These are phyloP conservation scores for Botia kubotai DNA, from an alignment of 2,797 vertebrate genomes.

Conservation along the genomic window DNA sequence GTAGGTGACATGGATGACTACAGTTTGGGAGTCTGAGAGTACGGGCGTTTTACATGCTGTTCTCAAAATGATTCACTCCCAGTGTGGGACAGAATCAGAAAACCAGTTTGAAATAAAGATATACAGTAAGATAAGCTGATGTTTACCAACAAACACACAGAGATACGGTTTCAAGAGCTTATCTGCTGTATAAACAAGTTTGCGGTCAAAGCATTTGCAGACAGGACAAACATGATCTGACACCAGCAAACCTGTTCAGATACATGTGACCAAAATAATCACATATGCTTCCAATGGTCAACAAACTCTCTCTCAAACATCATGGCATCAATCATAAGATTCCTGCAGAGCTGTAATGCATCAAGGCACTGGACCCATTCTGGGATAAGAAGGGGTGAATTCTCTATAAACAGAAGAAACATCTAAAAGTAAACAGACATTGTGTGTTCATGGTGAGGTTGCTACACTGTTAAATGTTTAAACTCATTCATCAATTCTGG, in stretches of 20 bases:
- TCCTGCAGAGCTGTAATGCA: slow-evolving; percentile 91
- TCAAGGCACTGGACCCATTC: slow-evolving; percentile 83
- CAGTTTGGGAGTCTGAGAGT: too few species aligned
- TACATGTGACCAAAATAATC: slow-evolving; percentile 78
- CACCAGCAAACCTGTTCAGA: slow-evolving; percentile 89
- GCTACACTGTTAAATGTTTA: neutral
- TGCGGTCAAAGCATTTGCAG: slow-evolving; percentile 87
- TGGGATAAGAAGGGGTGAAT: slow-evolving; percentile 83
- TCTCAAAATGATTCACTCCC: slow-evolving; percentile 96
- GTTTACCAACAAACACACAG: neutral
- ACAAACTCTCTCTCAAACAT: slow-evolving; percentile 76
- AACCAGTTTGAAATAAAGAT: neutral
- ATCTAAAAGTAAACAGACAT: too few species aligned
- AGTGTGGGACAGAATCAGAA: slow-evolving; percentile 60
- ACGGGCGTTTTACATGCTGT: too few species aligned
- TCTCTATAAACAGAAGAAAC: slow-evolving; percentile 80
- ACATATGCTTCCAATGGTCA: neutral
- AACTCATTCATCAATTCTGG: slow-evolving; percentile 93
- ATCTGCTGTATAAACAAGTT: slow-evolving; percentile 97
- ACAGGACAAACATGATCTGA: slow-evolving; percentile 94
- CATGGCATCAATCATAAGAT: slow-evolving; percentile 92
- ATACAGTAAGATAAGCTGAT: neutral
- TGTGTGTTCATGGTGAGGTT: neutral
- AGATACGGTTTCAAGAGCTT: slow-evolving; percentile 46
- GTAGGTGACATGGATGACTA: too few species aligned